A percentile compares a stretch with the other conserved stretches of the same genome.
These are phyloP conservation scores for Tiphia femorata DNA, from an alignment of 2,888 invertebrate species.

Conservation along the genomic window DNA sequence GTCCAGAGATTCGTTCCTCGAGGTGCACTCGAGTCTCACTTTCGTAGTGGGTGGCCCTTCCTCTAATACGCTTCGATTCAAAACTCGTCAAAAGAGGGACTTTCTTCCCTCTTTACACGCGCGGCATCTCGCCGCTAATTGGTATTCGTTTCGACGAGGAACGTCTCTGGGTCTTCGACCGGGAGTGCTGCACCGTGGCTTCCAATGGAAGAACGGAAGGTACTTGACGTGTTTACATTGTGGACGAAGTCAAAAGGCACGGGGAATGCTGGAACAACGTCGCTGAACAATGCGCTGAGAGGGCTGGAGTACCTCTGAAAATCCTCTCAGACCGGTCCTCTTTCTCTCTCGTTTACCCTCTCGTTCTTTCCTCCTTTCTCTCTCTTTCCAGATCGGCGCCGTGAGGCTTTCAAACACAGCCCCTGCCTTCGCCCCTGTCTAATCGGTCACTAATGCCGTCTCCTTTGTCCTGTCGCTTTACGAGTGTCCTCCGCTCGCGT, in stretches of 20 bases:
- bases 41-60: neutral
- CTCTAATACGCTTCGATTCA: neutral
- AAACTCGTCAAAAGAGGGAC: neutral
- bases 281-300: slow-evolving; percentile 19
- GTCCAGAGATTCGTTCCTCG: too few species aligned
- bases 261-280: slow-evolving; percentile 29
- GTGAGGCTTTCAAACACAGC: too few species aligned
- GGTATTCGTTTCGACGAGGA: slow-evolving; percentile 4
- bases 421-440: slow-evolving; percentile 15
- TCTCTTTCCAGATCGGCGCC: too few species aligned
- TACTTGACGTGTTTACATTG: slow-evolving; percentile 33
- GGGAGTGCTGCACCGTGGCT: neutral
- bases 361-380: too few species aligned
- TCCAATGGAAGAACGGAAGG: neutral
- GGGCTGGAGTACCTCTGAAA: slow-evolving; percentile 5
- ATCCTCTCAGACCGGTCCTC: slow-evolving; percentile 31
- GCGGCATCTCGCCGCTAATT: too few species aligned
- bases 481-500: neutral
- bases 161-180: neutral
- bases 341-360: too few species aligned
- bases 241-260: slow-evolving; percentile 25
- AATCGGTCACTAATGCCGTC: slow-evolving; percentile 18
- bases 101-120: too few species aligned
- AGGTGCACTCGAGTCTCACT: too few species aligned
- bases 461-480: neutral